Conservation (phyloP, 2,888 invertebrate species). For the Diarsia mendica region DNA sequence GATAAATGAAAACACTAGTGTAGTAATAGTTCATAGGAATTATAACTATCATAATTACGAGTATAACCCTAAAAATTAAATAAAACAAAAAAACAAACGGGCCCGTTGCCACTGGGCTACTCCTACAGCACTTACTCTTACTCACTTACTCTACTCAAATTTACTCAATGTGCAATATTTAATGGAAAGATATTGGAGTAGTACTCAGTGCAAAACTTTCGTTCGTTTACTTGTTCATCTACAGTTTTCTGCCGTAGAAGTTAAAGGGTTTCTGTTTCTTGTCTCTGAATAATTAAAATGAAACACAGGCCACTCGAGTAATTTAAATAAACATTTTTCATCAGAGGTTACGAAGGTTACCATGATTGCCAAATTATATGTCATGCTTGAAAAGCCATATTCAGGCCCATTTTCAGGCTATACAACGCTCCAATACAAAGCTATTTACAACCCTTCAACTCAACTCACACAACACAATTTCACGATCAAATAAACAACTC, state of each 20-base stretch:
- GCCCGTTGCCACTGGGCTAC: not conserved
- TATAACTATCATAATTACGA: no score
- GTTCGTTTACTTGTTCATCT: not conserved
- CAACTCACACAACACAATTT: conserved; percentile 23
- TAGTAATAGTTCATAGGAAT: no score
- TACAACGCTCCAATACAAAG: not conserved
- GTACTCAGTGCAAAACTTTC: no score
- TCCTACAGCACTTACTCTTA: not conserved
- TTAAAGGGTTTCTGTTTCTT: not conserved
- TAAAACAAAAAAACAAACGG: no score
- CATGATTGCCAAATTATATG: not conserved
- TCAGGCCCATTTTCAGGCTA: not conserved
- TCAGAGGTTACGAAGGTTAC: not conserved
- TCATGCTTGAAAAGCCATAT: not conserved
- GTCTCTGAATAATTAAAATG: no score
- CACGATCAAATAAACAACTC: conserved; percentile 33
- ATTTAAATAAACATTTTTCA: not conserved
- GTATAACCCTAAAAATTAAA: no score
- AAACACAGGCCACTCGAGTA: no score
- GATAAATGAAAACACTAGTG: no score
- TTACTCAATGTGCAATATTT: no score
- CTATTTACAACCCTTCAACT: not conserved
- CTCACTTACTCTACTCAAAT: no score
- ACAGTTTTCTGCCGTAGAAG: not conserved
- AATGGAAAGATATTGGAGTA: no score